A percentile compares a stretch with the other conserved stretches of the same genome.
These are phyloP conservation scores for Huso huso DNA, from an alignment of 2,797 vertebrate genomes.

Conservation along the genomic window DNA sequence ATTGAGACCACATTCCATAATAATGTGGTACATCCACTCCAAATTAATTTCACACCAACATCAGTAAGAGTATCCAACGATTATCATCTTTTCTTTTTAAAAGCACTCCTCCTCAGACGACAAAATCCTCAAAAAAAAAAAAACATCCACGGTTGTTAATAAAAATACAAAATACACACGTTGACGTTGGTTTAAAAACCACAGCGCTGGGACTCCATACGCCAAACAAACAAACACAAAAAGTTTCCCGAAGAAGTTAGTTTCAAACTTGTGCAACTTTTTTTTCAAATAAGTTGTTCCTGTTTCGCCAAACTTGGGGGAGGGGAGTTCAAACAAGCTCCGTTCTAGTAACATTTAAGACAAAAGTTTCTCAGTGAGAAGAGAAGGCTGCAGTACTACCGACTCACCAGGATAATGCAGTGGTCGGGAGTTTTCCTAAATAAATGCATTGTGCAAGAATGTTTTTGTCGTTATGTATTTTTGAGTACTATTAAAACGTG, in stretches of 20 bases:
- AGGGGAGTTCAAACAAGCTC: conserved; percentile 55
- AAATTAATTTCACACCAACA: conserved; percentile 3
- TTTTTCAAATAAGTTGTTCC: conserved; percentile 65
- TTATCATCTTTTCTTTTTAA: conserved; percentile 22
- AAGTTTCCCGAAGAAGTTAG: conserved; percentile 50
- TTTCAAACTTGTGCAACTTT: conserved; percentile 57
- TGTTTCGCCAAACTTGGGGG: conserved; percentile 60
- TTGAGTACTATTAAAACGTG: too few relatives aligned
- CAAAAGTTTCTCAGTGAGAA: conserved; percentile 9
- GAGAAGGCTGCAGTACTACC: conserved; percentile 8
- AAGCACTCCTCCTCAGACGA: conserved; percentile 31
- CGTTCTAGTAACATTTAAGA: conserved; percentile 9
- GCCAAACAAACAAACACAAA: conserved; percentile 28
- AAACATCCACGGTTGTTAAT: conserved; percentile 26
- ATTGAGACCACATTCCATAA: conserved; percentile 16
- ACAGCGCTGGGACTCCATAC: conserved; percentile 28
- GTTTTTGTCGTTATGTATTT: too few relatives aligned
- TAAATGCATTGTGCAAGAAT: too few relatives aligned
- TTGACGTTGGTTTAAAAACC: conserved; percentile 21
- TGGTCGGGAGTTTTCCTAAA: too few relatives aligned
- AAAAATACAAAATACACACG: conserved; percentile 9
- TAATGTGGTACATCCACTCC: conserved; percentile 24
- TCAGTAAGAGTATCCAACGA: conserved; percentile 16
- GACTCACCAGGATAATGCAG: background rate
- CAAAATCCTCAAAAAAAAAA: conserved; percentile 22